phyloP scores from a whole-genome alignment of 2,888 invertebrate genomes.

The Lithophane socia region DNA sequence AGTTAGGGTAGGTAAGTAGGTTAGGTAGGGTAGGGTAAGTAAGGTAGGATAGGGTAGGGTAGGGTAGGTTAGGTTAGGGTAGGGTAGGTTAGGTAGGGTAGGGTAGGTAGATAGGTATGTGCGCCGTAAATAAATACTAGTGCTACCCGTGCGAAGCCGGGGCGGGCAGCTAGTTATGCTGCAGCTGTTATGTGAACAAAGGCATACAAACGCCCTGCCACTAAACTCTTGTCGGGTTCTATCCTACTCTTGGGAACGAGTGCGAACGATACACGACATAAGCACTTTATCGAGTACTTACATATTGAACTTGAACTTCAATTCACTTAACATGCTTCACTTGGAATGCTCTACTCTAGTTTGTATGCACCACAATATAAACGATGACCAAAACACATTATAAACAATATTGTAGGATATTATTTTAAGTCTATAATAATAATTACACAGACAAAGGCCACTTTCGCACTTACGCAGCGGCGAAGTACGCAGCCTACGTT shows the following conservation, averaged over 20 bases:
- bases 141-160: too few species aligned
- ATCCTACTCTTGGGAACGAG: too few species aligned
- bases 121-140: too few species aligned
- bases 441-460: background rate
- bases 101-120: too few species aligned
- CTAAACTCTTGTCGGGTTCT: background rate
- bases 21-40: too few species aligned
- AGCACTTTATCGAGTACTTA: background rate
- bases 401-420: background rate
- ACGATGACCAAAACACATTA: slow-evolving; percentile 9
- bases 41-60: too few species aligned
- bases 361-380: background rate
- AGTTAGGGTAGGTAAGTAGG: too few species aligned
- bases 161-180: too few species aligned
- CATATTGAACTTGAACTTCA: too few species aligned
- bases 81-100: too few species aligned
- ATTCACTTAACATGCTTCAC: background rate
- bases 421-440: slow-evolving; percentile 8
- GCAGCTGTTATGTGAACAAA: background rate
- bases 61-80: too few species aligned
- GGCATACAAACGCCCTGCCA: background rate
- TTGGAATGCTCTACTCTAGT: background rate
- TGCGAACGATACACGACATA: background rate
- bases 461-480: background rate
- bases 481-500: background rate